Evolutionary conservation across 2,113 vertebrate genomes (phyloP).

Genomic region (Cyphomyrus plagiostoma): DNA sequence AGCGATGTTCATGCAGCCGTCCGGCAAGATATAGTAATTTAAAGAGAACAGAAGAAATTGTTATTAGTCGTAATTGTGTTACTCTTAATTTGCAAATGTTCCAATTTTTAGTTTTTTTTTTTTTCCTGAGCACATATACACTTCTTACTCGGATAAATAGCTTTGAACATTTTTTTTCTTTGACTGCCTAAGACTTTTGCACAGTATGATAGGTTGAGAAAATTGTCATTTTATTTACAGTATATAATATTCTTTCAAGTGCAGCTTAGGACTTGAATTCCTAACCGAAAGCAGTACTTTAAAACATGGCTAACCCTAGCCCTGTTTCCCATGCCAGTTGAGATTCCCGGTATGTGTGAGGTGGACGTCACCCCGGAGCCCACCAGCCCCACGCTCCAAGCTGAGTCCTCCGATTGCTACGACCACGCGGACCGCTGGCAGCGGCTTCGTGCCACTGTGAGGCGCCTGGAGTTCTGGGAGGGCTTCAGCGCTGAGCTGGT

Average conservation of each 20-base stretch:
- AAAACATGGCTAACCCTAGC: neutral
- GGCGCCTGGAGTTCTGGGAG: conserved; percentile 68
- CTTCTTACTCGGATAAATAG: neutral
- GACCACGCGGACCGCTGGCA: conserved; percentile 55
- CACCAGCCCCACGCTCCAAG: conserved; percentile 34
- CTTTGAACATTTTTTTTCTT: neutral
- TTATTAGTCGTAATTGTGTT: neutral
- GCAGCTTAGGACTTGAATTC: neutral
- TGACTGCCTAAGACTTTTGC: neutral
- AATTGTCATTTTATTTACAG: neutral
- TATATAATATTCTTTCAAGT: neutral
- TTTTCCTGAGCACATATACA: neutral
- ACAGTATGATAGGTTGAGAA: neutral
- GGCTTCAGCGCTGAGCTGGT: conserved; percentile 57
- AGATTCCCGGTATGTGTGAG: conserved; percentile 35
- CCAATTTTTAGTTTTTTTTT: neutral
- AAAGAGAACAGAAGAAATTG: neutral
- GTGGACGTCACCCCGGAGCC: conserved; percentile 28
- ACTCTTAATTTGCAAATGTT: neutral
- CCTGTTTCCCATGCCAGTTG: conserved; percentile 24
- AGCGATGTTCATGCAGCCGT: neutral
- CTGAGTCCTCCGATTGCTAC: conserved; percentile 49
- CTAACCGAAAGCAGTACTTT: neutral
- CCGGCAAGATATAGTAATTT: neutral
- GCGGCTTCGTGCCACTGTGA: conserved; percentile 51